phyloP scores from a whole-genome alignment of 1,140 invertebrate genomes.

The Aphidius ervi region DNA sequence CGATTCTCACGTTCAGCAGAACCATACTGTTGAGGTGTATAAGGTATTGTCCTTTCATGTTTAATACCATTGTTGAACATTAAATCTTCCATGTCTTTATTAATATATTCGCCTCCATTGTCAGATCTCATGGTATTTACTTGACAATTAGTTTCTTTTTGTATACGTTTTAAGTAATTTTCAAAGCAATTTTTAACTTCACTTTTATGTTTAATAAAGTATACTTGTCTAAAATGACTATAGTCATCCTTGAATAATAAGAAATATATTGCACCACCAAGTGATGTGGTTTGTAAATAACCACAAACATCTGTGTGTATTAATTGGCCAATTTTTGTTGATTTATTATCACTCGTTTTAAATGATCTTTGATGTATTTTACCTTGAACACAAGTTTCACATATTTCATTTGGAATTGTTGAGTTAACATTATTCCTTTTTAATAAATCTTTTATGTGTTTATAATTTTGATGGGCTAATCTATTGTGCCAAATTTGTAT shows the following conservation, averaged over 20 bases:
- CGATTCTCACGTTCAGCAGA: conserved; percentile 22
- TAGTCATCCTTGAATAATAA: conserved; percentile 26
- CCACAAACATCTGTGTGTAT: conserved; percentile 24
- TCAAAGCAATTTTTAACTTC: conserved; percentile 21
- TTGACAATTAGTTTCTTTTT: conserved; percentile 25
- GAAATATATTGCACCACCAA: conserved; percentile 23
- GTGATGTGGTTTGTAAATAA: conserved; percentile 14
- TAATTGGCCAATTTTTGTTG: conserved; percentile 21
- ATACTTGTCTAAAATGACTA: conserved; percentile 23
- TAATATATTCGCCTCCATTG: conserved; percentile 28
- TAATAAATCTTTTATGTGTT: not conserved
- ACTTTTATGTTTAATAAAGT: conserved; percentile 24
- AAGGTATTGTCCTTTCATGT: conserved; percentile 20
- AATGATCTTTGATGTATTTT: conserved; percentile 29
- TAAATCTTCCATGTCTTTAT: conserved; percentile 22
- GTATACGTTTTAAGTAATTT: conserved; percentile 25
- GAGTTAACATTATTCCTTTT: too few species aligned
- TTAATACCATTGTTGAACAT: conserved; percentile 24
- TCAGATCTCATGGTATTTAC: conserved; percentile 29
- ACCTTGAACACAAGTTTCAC: conserved; percentile 19
- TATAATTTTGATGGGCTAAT: not conserved
- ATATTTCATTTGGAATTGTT: not conserved
- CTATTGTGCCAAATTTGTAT: not conserved
- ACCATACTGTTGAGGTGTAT: conserved; percentile 25
- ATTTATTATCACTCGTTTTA: conserved; percentile 19